phyloP scores from a whole-genome alignment of 2,113 vertebrate species.

The Corapipo altera region DNA sequence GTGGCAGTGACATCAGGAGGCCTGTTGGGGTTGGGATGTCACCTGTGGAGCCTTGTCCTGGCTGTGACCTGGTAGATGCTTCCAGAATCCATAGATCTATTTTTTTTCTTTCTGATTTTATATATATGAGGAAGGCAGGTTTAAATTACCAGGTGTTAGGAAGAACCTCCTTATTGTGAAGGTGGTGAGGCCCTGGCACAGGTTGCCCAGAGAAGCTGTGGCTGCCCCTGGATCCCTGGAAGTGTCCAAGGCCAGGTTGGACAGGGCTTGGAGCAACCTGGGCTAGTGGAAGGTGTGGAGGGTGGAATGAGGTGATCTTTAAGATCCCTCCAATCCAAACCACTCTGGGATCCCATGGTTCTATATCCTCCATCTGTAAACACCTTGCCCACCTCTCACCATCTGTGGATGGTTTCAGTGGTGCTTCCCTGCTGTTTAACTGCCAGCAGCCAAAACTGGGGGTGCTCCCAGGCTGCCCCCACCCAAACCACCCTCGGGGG shows the following conservation, averaged over 20 bases:
- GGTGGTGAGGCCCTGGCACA: not conserved
- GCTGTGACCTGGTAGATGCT: accelerated
- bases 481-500: not conserved
- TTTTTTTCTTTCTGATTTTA: not conserved
- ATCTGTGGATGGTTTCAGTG: not conserved
- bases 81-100: not conserved
- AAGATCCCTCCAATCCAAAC: not conserved
- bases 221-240: not conserved
- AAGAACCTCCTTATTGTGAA: not conserved
- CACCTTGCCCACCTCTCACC: not conserved
- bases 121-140: not conserved
- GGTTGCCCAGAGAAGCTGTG: not conserved
- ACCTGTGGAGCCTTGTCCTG: accelerated
- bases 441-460: not conserved
- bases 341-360: not conserved
- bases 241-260: not conserved
- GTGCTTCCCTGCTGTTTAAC: not conserved
- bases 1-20: accelerated
- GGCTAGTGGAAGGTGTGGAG: not conserved
- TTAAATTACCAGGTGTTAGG: not conserved
- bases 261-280: not conserved
- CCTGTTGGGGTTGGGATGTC: not conserved
- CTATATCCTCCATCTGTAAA: no score
- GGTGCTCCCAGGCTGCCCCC: not conserved
- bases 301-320: not conserved